Percentiles rank a stretch among this genome's conserved stretches.
Conservation (phyloP, 2,888 invertebrate genomes). For the Choreutis nemorana region DNA sequence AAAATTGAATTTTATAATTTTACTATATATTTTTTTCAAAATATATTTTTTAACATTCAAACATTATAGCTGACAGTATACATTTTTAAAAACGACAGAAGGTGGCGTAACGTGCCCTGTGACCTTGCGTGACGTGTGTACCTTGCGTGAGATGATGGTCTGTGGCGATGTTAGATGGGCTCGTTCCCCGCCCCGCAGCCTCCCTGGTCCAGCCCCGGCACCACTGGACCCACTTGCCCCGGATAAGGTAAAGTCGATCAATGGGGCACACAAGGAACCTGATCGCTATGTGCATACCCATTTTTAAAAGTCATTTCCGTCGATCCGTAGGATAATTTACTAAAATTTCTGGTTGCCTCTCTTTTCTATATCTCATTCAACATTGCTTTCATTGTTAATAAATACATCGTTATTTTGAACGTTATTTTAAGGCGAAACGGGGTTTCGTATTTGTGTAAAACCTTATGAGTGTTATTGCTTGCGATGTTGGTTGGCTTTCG, state of each 20-base stretch:
- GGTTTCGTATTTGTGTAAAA: slow-evolving; percentile 35
- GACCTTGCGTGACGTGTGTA: slow-evolving; percentile 59
- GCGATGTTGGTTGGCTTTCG: too few relatives aligned
- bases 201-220: slow-evolving; percentile 18
- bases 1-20: too few relatives aligned
- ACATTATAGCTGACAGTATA: slow-evolving; percentile 11
- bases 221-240: slow-evolving; percentile 20
- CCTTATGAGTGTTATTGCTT: slow-evolving; percentile 41
- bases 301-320: slow-evolving; percentile 33
- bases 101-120: slow-evolving; percentile 56
- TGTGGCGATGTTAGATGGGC: slow-evolving; percentile 54
- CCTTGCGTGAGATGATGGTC: slow-evolving; percentile 61
- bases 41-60: too few relatives aligned
- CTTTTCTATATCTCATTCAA: too few relatives aligned
- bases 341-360: too few relatives aligned
- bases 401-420: slow-evolving; percentile 11
- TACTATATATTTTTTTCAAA: too few relatives aligned
- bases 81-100: slow-evolving; percentile 64
- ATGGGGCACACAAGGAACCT: slow-evolving; percentile 52
- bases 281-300: slow-evolving; percentile 47
- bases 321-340: slow-evolving; percentile 27
- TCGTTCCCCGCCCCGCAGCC: slow-evolving; percentile 17
- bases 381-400: not conserved
- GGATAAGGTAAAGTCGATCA: slow-evolving; percentile 50
- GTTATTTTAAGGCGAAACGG: slow-evolving; percentile 18